Base-by-base conservation (phyloP, 2,113 vertebrate genomes). In the Mohoua ochrocephala region DNA sequence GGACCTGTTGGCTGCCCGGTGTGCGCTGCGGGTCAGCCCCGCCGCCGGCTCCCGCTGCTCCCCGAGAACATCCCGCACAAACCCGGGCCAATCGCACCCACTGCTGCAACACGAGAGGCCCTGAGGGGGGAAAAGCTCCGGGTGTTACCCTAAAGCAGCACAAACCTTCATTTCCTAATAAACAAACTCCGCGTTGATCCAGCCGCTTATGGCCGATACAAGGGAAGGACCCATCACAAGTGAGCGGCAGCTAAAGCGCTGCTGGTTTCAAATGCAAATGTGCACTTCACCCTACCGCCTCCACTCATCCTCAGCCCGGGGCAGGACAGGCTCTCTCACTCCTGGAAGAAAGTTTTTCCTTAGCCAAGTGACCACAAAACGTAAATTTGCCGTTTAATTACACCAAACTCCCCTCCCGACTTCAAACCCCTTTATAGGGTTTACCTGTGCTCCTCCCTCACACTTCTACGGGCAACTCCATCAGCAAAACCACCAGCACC, bases 201-300 rank as follows among this genome's bases (percentile, higher is more conserved):
- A 11, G 73, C 11, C 33, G 0, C 20, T 49, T 28, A 2, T 9
- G 17, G 57, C 6, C 18, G 4, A 2, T 1, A 5, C 19, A 6
- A 64, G 16, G n/a, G 16, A 21, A 54, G 42, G 27, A 45, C 3
- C 15, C 3, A 49, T 27, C 49, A 6, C 3, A 22, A 47, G 7
- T 2, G 18, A 56, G 30, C 17, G 8, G 52, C 33, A 54, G 39
- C 30, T 13, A 10, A 81, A 63, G 7, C 4, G 7, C 31, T 9
- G 30, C 75, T 30, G 27, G 6, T 18, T 91, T 60, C 64, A 13
- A 52, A 84, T 0, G 8, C 37, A 44, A 42, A 2, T 0, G 4
- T 20, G 60, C 64, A 3, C 27, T 54, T 41, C 35, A 39, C 14
- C 7, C 13, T 24, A 3, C 6, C 4, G 23, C 14, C 21, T 65